Evolutionary conservation across 2,797 vertebrate species (phyloP).

Genomic region (Argya squamiceps): DNA sequence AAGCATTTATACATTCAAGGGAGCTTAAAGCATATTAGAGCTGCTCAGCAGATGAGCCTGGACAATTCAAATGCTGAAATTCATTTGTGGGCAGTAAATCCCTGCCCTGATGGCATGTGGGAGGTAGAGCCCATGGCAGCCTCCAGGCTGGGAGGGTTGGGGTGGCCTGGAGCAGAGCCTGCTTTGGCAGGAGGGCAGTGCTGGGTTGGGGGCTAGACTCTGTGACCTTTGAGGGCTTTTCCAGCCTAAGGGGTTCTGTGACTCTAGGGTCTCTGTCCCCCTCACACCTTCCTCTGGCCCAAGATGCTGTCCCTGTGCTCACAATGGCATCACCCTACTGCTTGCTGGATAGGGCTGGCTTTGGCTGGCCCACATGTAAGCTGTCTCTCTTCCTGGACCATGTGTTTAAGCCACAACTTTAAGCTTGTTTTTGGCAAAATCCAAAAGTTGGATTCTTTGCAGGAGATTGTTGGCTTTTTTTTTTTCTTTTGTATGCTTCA

Average conservation of each 20-base stretch:
- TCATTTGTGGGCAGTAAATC: constrained; percentile 48
- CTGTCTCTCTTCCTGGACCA: not conserved
- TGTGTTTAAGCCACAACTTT: fast-evolving
- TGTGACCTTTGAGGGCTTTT: not conserved
- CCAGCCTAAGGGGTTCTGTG: not conserved
- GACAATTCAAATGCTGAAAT: constrained; percentile 1
- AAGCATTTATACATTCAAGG: constrained; percentile 23
- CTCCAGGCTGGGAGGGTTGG: not conserved
- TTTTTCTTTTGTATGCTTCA: fast-evolving
- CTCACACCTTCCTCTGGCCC: fast-evolving
- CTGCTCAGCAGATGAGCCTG: not conserved
- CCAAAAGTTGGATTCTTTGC: not conserved
- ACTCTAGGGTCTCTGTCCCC: not conserved
- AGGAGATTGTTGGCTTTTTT: not conserved
- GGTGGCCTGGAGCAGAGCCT: not conserved
- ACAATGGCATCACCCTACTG: fast-evolving
- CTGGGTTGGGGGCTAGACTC: not conserved
- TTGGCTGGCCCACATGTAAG: not conserved
- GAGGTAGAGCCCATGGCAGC: not conserved
- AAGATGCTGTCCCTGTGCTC: not conserved
- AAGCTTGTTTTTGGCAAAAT: not conserved
- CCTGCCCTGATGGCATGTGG: not conserved
- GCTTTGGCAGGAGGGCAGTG: not conserved
- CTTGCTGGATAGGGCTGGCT: not conserved
- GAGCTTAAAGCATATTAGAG: constrained; percentile 55